Evolutionary conservation across 2,113 vertebrate species (phyloP).

Genomic region (Catharus fuscescens): DNA sequence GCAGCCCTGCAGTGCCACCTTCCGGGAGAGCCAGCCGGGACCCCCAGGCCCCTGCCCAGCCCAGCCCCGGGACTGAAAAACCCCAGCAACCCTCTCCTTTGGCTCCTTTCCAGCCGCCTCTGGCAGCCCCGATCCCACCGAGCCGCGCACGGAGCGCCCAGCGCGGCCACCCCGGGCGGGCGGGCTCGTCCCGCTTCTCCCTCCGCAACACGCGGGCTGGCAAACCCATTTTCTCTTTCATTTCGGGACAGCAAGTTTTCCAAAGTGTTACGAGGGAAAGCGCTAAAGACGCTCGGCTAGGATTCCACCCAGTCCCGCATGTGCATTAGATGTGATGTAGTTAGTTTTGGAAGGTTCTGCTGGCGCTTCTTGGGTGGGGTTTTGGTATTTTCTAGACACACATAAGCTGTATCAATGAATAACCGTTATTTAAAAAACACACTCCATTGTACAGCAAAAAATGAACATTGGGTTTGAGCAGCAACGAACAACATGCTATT

Average conservation of each 20-base stretch:
- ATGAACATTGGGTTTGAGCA: background rate
- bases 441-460: background rate
- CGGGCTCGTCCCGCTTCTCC: background rate
- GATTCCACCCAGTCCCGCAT: background rate
- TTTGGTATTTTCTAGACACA: background rate
- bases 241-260: background rate
- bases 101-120: background rate
- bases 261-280: background rate
- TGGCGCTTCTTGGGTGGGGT: background rate
- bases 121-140: fast-evolving
- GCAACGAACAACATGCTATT: background rate
- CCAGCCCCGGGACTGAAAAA: too few species aligned
- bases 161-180: background rate
- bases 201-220: background rate
- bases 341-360: constrained; percentile 31
- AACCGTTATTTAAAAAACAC: background rate
- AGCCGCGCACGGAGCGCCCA: background rate
- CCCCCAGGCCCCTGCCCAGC: background rate
- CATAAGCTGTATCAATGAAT: background rate
- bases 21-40: constrained; percentile 20
- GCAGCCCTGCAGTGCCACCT: constrained; percentile 59
- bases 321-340: background rate
- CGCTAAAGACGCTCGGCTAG: background rate
- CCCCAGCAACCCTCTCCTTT: fast-evolving
- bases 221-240: background rate